Evolutionary conservation across 2,113 vertebrate species (phyloP).

Genomic region (Apodemus speciosus): DNA sequence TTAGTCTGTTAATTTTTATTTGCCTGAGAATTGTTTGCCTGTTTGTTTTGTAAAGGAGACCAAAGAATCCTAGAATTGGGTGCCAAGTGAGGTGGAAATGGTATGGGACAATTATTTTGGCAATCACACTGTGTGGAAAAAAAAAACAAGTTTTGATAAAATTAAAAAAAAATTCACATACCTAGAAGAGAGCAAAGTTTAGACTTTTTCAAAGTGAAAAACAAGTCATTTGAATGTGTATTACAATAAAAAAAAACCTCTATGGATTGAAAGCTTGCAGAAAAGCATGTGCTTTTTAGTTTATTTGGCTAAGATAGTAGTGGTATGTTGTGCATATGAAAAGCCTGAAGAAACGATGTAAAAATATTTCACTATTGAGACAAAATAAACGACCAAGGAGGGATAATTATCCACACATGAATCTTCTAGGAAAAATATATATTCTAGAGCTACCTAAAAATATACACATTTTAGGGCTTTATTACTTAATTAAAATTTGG

Average conservation of each 20-base stretch:
- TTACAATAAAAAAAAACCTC: background rate
- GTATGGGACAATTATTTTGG: background rate
- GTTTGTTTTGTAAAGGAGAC: background rate
- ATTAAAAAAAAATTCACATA: background rate
- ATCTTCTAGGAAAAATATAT: background rate
- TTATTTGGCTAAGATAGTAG: background rate
- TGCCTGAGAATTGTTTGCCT: background rate
- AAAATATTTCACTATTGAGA: background rate
- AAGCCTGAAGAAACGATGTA: background rate
- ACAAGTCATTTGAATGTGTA: background rate
- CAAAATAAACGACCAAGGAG: background rate
- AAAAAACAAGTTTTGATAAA: background rate
- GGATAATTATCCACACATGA: background rate
- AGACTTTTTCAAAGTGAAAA: background rate
- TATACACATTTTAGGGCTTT: background rate
- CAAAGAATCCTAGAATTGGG: background rate
- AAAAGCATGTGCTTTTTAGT: background rate
- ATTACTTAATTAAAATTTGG: background rate
- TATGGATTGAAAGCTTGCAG: no score
- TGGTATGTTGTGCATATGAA: background rate
- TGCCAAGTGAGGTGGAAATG: fast-evolving
- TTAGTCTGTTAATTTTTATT: background rate
- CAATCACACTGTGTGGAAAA: background rate
- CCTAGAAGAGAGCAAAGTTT: background rate
- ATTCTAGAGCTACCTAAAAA: no score